Evolutionary conservation across 2,797 vertebrate species (phyloP).

Genomic region (Cossypha heuglini): DNA sequence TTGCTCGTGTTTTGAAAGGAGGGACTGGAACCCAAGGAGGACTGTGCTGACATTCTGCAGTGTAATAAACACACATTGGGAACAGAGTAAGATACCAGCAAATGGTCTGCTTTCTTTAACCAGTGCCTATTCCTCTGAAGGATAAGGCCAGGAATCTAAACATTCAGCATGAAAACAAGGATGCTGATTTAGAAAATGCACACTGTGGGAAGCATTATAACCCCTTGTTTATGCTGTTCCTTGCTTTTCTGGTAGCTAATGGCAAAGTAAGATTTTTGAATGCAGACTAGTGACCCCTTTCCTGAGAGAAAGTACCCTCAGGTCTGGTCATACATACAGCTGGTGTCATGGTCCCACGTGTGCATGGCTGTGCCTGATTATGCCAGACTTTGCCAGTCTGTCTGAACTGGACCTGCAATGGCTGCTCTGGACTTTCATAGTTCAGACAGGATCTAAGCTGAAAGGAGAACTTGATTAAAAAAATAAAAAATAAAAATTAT

Average conservation of each 20-base stretch:
- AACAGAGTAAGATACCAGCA: background rate
- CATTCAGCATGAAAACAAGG: background rate
- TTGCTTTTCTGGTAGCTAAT: background rate
- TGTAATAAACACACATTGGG: background rate
- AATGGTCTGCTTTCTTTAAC: background rate
- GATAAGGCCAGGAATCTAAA: background rate
- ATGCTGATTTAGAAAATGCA: background rate
- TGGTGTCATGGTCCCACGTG: fast-evolving
- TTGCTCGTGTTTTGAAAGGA: background rate
- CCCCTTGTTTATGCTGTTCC: background rate
- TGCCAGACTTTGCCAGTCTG: background rate
- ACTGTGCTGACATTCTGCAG: background rate
- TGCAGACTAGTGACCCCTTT: background rate
- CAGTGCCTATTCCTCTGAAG: background rate
- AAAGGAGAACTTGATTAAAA: background rate
- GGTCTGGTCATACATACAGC: fast-evolving
- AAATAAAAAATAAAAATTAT: background rate
- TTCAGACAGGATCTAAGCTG: background rate
- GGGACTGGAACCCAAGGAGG: background rate
- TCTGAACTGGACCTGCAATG: background rate
- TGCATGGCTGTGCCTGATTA: background rate
- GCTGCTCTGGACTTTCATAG: background rate
- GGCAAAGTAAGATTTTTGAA: background rate
- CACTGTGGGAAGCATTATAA: background rate
- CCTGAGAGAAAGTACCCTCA: fast-evolving